Base-by-base conservation (phyloP, 2,113 vertebrate species). In the Mungos mungo region DNA sequence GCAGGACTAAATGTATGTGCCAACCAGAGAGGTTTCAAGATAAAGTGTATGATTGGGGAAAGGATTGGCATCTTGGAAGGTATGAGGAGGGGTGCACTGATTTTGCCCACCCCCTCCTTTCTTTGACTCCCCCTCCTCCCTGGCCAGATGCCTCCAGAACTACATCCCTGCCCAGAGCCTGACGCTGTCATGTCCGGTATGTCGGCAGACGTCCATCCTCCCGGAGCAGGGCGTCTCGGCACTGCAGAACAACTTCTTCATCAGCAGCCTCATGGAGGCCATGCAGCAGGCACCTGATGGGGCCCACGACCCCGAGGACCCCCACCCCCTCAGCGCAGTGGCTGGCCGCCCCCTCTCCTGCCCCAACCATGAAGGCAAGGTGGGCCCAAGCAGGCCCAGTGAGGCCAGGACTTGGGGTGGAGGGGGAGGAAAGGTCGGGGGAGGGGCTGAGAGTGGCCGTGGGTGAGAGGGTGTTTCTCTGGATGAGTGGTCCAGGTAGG, bases 241-340 rank as follows among this genome's bases (percentile, higher is more conserved):
- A 0, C 98, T 99, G 45, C 99, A 99, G 99, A 99, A 99, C 98
- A 99, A 99, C 97, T 99, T 99, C 98, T 99, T 99, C 98, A 99
- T 99, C 98, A 99, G 99, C 80, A 99, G 99, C 98, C 99, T 99
- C 86, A 99, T 99, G 99, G 99, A 99, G 98, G 99, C 99, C 31
- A 98, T 99, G 92, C 99, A 99, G 98, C 98, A 99, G 71, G 98
- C 98, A 52, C 98, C 99, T 0, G 99, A 99, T 94, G 98, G 99
- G 57, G 98, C 99, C 38, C 98, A 91, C 2, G 97, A 98, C 88
- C 97, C 98, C 0, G 98, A 98, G 47, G 97, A 97, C 65, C 94
- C 98, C 80, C 99, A 99, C 95, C 99, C 99, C 0, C 99, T 99
- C 97, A 99, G 99, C 1, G 99, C 99, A 0, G 99, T 98, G 69